Evolutionary conservation across 2,797 vertebrate species (phyloP).

Genomic region (Austrolebias charrua): DNA sequence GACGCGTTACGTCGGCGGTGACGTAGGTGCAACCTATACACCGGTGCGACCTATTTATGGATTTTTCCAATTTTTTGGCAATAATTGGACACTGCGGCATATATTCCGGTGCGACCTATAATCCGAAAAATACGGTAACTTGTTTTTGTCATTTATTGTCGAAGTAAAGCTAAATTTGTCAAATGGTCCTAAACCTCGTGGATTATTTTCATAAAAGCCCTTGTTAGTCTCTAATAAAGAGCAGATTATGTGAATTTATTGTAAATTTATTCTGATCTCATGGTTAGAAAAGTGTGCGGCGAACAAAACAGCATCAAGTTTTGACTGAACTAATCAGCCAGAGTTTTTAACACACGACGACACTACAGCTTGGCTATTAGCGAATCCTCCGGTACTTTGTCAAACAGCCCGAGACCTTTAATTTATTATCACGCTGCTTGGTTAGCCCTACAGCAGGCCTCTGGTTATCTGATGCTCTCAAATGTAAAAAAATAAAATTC

Average conservation of each 20-base stretch:
- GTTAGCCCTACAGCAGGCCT: conserved; percentile 74
- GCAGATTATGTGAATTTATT: background rate
- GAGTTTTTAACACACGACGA: conserved; percentile 28
- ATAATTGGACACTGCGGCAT: no score
- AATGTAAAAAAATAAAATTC: conserved; percentile 76
- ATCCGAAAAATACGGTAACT: no score
- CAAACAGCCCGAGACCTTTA: conserved; percentile 54
- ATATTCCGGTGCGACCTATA: no score
- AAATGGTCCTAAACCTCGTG: no score
- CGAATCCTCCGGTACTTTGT: conserved; percentile 50
- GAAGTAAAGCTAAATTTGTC: no score
- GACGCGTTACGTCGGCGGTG: no score
- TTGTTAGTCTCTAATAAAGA: no score
- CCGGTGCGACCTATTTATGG: no score
- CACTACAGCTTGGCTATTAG: conserved; percentile 49
- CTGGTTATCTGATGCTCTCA: conserved; percentile 73
- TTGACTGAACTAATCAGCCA: conserved; percentile 14
- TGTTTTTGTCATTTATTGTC: no score
- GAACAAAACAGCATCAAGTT: conserved; percentile 10
- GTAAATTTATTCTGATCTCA: background rate
- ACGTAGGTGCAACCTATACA: no score
- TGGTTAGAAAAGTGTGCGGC: background rate
- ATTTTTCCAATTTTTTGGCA: no score
- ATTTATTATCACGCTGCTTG: conserved; percentile 51
- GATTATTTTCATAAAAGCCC: no score